Evolutionary conservation across 2,888 invertebrate species (phyloP), one percentile per base, ranked within the genome.

Genomic region (Philereme transversata): DNA sequence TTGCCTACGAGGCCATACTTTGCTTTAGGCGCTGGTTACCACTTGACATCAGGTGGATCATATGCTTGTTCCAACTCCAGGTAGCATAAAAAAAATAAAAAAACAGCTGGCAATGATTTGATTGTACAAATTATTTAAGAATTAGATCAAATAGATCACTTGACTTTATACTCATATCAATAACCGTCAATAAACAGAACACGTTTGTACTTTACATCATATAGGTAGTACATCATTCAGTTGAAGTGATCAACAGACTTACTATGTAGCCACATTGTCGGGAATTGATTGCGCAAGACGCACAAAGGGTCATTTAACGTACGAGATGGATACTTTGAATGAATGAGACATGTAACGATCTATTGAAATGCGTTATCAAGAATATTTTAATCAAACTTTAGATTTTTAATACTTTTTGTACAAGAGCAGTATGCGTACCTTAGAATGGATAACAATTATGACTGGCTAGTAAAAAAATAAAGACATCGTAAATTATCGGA

Each of bases 221-320:
- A 41, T 56, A 22, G 22, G 22, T 22, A 44, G 57, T 64, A 51
- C 51, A 62, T 51, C 44, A 50, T 52, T 51, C 54, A 51, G 55
- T 58, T 57, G 58, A 51, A 59, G 54, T 66, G 60, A 67, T 67
- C 60, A 63, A 61, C 40, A 40, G 53, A 52, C 63, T 59, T 53
- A 60, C 51, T 64, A 64, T 60, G 65, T 60, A 63, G 57, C 49
- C 45, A 62, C 60, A 67, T 64, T 62, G 67, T 67, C 44, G 64
- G 58, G 60, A 47, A 67, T 70, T 67, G 70, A 70, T 70, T 65
- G 62, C 65, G 72, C 70, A 74, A 74, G 67, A 69, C 72, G 74
- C 72, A 84, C 82, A 87, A 84, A 83, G 82, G 78, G 78, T 81
- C 79, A 79, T 84, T 79, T 78, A 73, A 75, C 75, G 75, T 72